Evolutionary conservation across 1,140 invertebrate genomes (phyloP), one percentile per base, ranked within the genome.

Genomic region (Drusus annulatus): DNA sequence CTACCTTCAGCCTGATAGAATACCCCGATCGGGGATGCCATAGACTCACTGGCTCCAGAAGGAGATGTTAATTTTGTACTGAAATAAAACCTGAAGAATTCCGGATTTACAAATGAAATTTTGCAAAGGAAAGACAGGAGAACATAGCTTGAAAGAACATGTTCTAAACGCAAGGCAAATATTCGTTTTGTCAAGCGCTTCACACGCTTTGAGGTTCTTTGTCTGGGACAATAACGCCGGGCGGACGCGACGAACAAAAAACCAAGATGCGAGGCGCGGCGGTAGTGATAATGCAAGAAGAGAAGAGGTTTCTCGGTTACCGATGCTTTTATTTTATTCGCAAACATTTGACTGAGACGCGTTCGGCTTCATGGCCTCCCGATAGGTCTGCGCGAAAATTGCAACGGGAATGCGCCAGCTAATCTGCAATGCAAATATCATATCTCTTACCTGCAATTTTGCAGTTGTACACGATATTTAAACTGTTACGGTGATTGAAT

Each of bases 401-500:
- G 60, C 75, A 63, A 51, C 60, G 75, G 69, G 8, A 54, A 51
- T 4, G 23, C 28, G 31, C 28, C 65, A 8, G 68, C 45, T 71
- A 74, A 74, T 74, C 51, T 74, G 69, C 69, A 74, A 21, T 74
- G 50, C 69, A 74, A 74, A 74, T 74, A n/a, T 13, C 10, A 65
- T 51, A n/a, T 71, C n/a, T 8, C 50, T 45, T 45, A 45, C 36
- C 36, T 45, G 36, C 36, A 45, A 13, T 45, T 45, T 13, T 45
- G 36, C 36, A 45, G 36, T 45, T 45, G 36, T 13, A 45, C 36
- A 1, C 10, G 36, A 45, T 45, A 7, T 45, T 45, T 45, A 8
- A 13, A 45, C 36, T 13, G 36, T 13, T 45, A 45, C 13, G 36
- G 36, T 45, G 8, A 45, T 45, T 45, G 7, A 45, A 45, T 45